Base-by-base conservation (phyloP, 2,113 vertebrate species). In the Lophius piscatorius region DNA sequence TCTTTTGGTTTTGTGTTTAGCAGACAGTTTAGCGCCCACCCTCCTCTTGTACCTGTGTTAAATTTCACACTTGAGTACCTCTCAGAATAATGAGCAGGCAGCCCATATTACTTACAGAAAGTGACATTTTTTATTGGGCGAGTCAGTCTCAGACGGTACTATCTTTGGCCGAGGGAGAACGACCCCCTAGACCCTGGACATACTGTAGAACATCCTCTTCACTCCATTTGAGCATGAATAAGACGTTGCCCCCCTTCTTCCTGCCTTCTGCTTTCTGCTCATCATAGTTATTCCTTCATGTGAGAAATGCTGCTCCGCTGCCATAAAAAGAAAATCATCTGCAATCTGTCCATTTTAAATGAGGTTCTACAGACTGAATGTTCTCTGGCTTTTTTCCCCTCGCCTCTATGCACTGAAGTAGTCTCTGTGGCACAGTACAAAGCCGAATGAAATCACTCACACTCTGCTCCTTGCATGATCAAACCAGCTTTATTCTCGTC, bases 281-380 rank as follows among this genome's bases (percentile, higher is more conserved):
- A 16, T 80, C 54, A 4, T 2, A 22, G 40, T 59, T n/a, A n/a
- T 35, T 46, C 45, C 62, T 58, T 62, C 23, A 44, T 47, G 26
- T 26, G 48, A 49, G 35, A 61, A 54, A 48, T 3, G 44, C 42
- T 2, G 26, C 63, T 38, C 64, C 0, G 20, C 33, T 3, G 45
- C 57, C 34, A 38, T 34, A 40, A 74, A 63, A 54, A 38, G 38
- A 46, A 80, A 64, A 72, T 61, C 21, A 52, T 68, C 52, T 47
- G 34, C 48, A 36, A 41, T 45, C 57, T 63, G 70, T 82, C 76
- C 63, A 49, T 87, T 82, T 77, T 70, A 83, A 77, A 81, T 62
- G 35, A 68, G 34, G 0, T 44, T 48, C 62, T 70, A 10, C 6
- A 62, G 42, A 52, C 60, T 23, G 22, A 45, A 33, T 23, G 63